Base-by-base conservation (phyloP, 2,888 invertebrate species). In the Temnothorax unifasciatus region DNA sequence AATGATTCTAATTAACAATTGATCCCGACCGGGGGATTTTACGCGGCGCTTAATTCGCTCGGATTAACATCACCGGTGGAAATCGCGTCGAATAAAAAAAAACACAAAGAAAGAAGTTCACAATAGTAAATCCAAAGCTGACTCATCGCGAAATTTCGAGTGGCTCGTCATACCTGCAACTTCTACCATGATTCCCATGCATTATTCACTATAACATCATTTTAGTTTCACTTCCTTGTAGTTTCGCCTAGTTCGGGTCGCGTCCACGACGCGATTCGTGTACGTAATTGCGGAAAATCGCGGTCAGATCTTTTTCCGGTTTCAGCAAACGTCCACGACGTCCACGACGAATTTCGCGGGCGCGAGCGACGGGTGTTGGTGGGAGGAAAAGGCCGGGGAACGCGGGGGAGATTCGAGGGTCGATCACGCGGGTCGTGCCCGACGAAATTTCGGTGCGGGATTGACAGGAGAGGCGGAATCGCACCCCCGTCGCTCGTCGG, bases 231-330 rank as follows among this genome's bases (percentile, higher is more conserved):
- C 79, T 81, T 71, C 79, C 64, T 57, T 50, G 59, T 81, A 81
- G 79, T 81, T 81, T 81, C 59, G 79, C 79, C 79, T 81, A 81
- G 71, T 81, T 81, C 47, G 59, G 71, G 79, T 77, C 79, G 68
- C 57, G 77, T 52, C 64, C 66, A 21, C 77, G 69, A 25, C 79
- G 59, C 59, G 71, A 71, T 81, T 81, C 79, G 79, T 71, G 71
- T 44, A 25, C 59, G 38, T 81, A 81, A 81, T 81, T 81, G 71
- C 47, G 59, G 34, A 59, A 59, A 69, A 59, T 77, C 66, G 66
- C 77, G 68, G 41, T 50, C 52, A 25, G 52, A 79, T 47, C 38
- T 8, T 68, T 57, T 57, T 68, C 77, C 77, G 77, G 57, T 25
- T 38, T 25, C 41, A 18, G 8, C 21, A 1, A 21, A 18, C 38